Base-by-base conservation (phyloP, 2,797 vertebrate genomes). In the Chelidonichthys spinosus region DNA sequence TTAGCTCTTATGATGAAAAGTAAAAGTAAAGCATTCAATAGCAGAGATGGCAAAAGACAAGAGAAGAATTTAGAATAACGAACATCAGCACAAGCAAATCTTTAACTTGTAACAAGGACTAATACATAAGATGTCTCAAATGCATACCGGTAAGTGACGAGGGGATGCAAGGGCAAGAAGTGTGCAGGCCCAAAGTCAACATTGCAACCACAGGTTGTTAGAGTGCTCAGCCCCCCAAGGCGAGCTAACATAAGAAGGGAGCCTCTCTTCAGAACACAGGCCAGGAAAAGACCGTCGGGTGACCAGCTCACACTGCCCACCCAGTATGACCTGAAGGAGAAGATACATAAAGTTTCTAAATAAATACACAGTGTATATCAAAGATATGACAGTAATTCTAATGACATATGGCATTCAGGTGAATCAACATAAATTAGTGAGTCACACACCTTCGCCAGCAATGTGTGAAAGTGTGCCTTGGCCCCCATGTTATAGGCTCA, bases 121-220 rank as follows among this genome's bases (percentile, higher is more conserved):
- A 13, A 44, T 33, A 35, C 25, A 40, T 8, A 70, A 53, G 69
- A 50, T 14, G 33, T n/a, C 6, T 68, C 5, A 56, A 54, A 54
- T 17, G n/a, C 87, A 88, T 87, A 99, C 98, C 97, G 94, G 89
- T 95, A 97, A 14, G 95, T 97, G 92, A 99, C 96, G 17, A 98
- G 93, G 0, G 98, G 98, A 87, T 99, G 97, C 78, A 99, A 91
- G n/a, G 97, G 97, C 75, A 99, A 95, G 90, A 98, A 99, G 77
- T 99, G 96, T 56, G 97, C 97, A 11, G 98, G 96, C 43, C 96
- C 97, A 91, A 99, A 97, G 87, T 99, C 97, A 62, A 98, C 75
- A 75, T 93, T 97, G 89, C 97, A 98, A 47, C 98, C 98, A 50
- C 87, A 93, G 50, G 96, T 97, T 74, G 95, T 86, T 47, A 99